Base-by-base conservation (phyloP, 2,888 invertebrate genomes). In the Stenodema calcarata region DNA sequence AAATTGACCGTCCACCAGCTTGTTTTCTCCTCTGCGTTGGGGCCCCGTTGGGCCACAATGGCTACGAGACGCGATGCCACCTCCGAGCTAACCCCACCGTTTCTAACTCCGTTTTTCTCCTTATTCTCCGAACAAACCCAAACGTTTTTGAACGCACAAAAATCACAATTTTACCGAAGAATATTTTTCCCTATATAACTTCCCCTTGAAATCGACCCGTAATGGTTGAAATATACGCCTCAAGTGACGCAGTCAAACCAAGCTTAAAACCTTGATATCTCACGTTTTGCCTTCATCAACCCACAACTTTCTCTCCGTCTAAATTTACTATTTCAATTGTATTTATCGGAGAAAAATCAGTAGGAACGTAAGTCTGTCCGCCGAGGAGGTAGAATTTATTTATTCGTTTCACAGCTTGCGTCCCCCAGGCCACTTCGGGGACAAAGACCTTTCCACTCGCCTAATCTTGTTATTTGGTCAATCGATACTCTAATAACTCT, bases 61-160 rank as follows among this genome's bases (percentile, higher is more conserved):
- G 88, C 88, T 87, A 87, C 87, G 86, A 83, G 88, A 88, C 88
- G 88, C 88, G 87, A 82, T 86, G 83, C 83, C 82, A 42, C 42
- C 70, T 69, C 70, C 41, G 62, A 76, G 69, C 47, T 27, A 44
- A 35, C 76, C 80, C 69, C n/a, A 41, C 23, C 9, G 79, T 54
- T 87, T 87, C 42, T 1, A 79, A 85, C 35, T 82, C 69, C 41
- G n/a, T 44, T 75, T 85, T 84, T 86, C 73, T 79, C 35, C 62
- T 81, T 86, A 62, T 69, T 47, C 50, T 28, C 4, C 75, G 16
- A 35, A 27, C 18, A 85, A 14, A 16, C 85, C 42, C 44, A 30
- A 6, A 41, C 14, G 11, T 54, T 35, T 82, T 62, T 18, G 18
- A 30, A 41, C 69, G 54, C 62, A 23, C 35, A 35, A 69, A 69